phyloP scores from a whole-genome alignment of 64 coral and sea anemone genomes.

The Anthopleura sola region DNA sequence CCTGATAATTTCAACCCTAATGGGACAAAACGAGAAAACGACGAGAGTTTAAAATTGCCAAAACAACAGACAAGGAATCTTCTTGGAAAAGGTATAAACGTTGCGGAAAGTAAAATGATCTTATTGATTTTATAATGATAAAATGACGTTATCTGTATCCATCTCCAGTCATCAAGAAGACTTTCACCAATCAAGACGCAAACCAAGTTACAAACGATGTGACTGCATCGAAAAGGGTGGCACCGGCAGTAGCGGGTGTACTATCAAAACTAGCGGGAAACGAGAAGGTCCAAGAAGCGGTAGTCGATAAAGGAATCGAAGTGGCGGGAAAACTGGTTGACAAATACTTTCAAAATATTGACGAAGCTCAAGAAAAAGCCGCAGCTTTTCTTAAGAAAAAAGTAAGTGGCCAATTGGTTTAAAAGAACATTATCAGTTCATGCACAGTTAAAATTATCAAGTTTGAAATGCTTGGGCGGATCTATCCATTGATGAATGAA shows the following conservation, averaged over 20 bases:
- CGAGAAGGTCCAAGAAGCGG: slow-evolving; percentile 40
- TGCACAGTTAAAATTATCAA: no score
- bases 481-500: no score
- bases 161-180: not conserved
- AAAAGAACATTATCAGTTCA: no score
- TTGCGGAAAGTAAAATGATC: no score
- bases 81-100: no score
- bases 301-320: slow-evolving; percentile 54
- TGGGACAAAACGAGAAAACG: no score
- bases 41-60: no score
- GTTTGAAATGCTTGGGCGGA: no score
- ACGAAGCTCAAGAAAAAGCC: slow-evolving; percentile 35
- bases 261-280: not conserved
- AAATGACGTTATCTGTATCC: not conserved
- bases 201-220: not conserved
- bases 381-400: slow-evolving; percentile 41
- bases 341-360: slow-evolving; percentile 34
- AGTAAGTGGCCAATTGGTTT: not conserved
- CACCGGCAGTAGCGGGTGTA: not conserved
- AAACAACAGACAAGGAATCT: no score
- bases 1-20: no score
- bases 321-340: slow-evolving; percentile 43
- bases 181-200: not conserved
- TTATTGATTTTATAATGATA: no score
- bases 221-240: not conserved